phyloP scores from a whole-genome alignment of 2,888 invertebrate genomes.

The Melieria omissa region DNA sequence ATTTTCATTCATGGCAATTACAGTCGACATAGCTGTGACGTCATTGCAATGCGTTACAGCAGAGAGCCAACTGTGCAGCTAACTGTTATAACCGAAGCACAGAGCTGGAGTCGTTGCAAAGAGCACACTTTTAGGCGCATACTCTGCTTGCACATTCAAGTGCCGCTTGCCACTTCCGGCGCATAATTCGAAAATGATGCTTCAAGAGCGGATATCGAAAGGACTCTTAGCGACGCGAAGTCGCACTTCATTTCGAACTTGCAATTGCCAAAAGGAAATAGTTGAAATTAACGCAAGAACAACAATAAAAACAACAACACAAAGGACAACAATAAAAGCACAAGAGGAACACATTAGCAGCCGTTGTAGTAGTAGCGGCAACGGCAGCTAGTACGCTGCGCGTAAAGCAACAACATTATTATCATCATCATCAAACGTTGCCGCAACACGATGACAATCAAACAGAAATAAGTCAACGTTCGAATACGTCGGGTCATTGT shows the following conservation, averaged over 20 bases:
- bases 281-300: too few species aligned
- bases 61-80: background rate
- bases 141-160: background rate
- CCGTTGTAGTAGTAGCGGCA: background rate
- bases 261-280: too few species aligned
- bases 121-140: slow-evolving; percentile 5
- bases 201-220: slow-evolving; percentile 31
- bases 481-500: slow-evolving; percentile 63
- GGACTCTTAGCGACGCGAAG: background rate
- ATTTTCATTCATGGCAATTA: slow-evolving; percentile 19
- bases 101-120: background rate
- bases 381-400: background rate
- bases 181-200: slow-evolving; percentile 20
- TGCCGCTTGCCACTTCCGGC: background rate
- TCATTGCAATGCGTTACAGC: slow-evolving; percentile 12
- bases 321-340: too few species aligned
- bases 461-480: slow-evolving; percentile 64
- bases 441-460: slow-evolving; percentile 48
- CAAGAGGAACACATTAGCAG: too few species aligned
- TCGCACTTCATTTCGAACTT: background rate
- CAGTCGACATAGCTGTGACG: slow-evolving; percentile 4
- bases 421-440: slow-evolving; percentile 49
- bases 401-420: slow-evolving; percentile 23
- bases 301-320: too few species aligned
- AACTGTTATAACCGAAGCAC: slow-evolving; percentile 1